These are phyloP conservation scores for Drosophila arizonae DNA, from an alignment of 1,140 invertebrate species.

Conservation along the genomic window DNA sequence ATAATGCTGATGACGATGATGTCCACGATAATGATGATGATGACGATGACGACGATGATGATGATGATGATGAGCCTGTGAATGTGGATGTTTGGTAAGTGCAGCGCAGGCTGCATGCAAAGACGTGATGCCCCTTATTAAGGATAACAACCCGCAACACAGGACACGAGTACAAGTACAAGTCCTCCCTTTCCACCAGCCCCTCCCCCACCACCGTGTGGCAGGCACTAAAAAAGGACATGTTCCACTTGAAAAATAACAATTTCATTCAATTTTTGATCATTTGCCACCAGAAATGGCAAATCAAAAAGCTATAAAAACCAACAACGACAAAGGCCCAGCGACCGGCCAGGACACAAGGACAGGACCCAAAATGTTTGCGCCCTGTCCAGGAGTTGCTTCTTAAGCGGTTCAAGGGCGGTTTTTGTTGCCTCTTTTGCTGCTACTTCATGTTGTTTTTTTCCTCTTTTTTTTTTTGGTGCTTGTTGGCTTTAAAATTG, in stretches of 20 bases:
- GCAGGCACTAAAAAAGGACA: slow-evolving; percentile 62
- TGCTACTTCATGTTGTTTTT: slow-evolving; percentile 1
- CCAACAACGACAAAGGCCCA: slow-evolving; percentile 61
- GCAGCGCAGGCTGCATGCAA: slow-evolving; percentile 28
- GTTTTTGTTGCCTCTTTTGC: slow-evolving; percentile 41
- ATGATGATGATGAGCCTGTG: neutral
- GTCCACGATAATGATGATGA: slow-evolving; percentile 11
- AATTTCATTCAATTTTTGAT: slow-evolving; percentile 82
- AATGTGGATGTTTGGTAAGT: neutral
- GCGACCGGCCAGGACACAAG: slow-evolving; percentile 19
- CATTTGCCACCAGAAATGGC: slow-evolving; percentile 81
- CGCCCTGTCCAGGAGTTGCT: slow-evolving; percentile 48
- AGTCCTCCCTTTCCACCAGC: too few relatives aligned
- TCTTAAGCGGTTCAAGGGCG: slow-evolving; percentile 65
- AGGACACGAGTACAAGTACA: slow-evolving; percentile 51
- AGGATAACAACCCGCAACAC: slow-evolving; percentile 77
- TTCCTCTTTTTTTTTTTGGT: slow-evolving; percentile 22
- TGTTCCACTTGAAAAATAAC: slow-evolving; percentile 81
- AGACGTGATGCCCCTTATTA: slow-evolving; percentile 65
- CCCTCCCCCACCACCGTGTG: slow-evolving; percentile 1
- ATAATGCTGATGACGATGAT: slow-evolving; percentile 14
- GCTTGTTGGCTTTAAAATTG: slow-evolving; percentile 74
- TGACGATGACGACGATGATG: slow-evolving; percentile 17
- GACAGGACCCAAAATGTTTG: slow-evolving; percentile 50
- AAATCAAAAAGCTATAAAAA: slow-evolving; percentile 81